Base-by-base conservation (phyloP, 1,140 invertebrate genomes). In the Drosophila biarmipes region DNA sequence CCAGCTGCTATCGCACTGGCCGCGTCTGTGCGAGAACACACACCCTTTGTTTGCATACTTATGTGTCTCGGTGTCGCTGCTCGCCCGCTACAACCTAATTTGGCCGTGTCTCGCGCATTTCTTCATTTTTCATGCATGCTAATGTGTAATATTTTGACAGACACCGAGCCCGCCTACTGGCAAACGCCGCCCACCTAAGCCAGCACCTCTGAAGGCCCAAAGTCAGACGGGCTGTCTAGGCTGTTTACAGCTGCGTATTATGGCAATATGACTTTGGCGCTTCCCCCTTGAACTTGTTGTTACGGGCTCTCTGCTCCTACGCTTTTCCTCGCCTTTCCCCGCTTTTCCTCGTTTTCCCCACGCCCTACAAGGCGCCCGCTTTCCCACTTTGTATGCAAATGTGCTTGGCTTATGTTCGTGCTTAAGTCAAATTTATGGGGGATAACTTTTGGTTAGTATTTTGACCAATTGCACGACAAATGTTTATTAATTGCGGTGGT, bases 81-180 rank as follows among this genome's bases (percentile, higher is more conserved):
- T 35, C 10, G 15, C 52, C 6, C 19, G 42, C 27, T 48, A 73
- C 68, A 73, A 81, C 76, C 76, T 80, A 84, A 84, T 84, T 84
- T 84, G 80, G 76, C 61, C 57, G 73, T 67, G 74, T 51, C 49
- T 77, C 76, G 80, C 61, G 71, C 78, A 76, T 80, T 80, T 76
- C 80, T 85, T 85, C 73, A 85, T 85, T 85, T 85, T 85, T 85
- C 80, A 85, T 85, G 81, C 73, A 85, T 80, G 80, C 72, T 80
- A 80, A 85, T 85, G 76, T 85, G 69, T 79, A 63, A 73, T 85
- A 84, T 85, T 84, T 84, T 85, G 76, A 84, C 80, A 85, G 80
- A 59, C 73, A 69, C 7, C 42, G 5, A 14, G 12, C 7, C 34
- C 21, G 15, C 24, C 49, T 42, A 34, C 27, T 29, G n/a, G n/a